Evolutionary conservation across 1,140 invertebrate species (phyloP).

Genomic region (Bursaphelenchus mucronatus): DNA sequence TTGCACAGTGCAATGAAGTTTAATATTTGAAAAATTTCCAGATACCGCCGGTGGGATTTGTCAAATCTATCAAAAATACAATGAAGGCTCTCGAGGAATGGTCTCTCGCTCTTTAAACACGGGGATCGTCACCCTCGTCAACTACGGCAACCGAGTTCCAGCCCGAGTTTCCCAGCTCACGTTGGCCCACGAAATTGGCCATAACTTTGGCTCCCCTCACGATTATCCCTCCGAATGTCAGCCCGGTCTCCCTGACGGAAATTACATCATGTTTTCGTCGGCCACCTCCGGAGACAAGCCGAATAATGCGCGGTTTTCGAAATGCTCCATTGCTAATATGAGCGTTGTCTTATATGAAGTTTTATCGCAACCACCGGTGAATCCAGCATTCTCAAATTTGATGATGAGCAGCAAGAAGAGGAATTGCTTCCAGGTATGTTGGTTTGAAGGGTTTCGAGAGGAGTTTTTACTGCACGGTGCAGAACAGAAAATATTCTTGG

Average conservation of each 20-base stretch:
- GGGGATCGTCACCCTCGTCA: slow-evolving; percentile 97
- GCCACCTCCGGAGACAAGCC: slow-evolving; percentile 85
- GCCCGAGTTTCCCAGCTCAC: slow-evolving; percentile 95
- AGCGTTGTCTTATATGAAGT: slow-evolving; percentile 79
- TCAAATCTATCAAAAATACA: slow-evolving; percentile 94
- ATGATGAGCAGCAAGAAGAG: slow-evolving; percentile 72
- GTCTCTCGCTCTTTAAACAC: slow-evolving; percentile 94
- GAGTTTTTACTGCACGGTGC: no score
- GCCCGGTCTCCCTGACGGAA: slow-evolving; percentile 83
- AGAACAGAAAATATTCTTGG: no score
- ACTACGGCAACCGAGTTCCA: slow-evolving; percentile 92
- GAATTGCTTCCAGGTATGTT: slow-evolving; percentile 80
- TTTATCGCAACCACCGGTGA: slow-evolving; percentile 41
- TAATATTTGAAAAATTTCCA: slow-evolving; percentile 49
- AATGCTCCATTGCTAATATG: slow-evolving; percentile 89
- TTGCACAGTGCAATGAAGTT: slow-evolving; percentile 13
- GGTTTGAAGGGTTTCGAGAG: no score
- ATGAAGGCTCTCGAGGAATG: slow-evolving; percentile 84
- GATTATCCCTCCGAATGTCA: slow-evolving; percentile 87
- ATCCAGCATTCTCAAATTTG: slow-evolving; percentile 44
- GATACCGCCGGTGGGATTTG: slow-evolving; percentile 96
- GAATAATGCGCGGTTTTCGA: slow-evolving; percentile 89
- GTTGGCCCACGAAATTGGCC: slow-evolving; percentile 95
- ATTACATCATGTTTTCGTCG: slow-evolving; percentile 95
- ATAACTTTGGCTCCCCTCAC: slow-evolving; percentile 98